These are phyloP conservation scores for Rhamphomyia laevipes DNA, from an alignment of 2,888 invertebrate species.

Conservation along the genomic window DNA sequence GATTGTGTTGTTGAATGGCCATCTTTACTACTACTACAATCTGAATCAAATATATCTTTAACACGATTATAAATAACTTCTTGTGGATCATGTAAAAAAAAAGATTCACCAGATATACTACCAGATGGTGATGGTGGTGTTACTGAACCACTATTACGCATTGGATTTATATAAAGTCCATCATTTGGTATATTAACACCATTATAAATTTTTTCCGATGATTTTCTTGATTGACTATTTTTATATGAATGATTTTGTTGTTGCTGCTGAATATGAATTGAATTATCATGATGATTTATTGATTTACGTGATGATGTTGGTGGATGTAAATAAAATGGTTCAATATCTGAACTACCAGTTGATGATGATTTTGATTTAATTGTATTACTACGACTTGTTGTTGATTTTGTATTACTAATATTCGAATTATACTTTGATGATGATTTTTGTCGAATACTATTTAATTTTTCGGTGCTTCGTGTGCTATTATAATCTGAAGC, in stretches of 20 bases:
- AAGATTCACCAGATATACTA: constrained; percentile 52
- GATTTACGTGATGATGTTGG: constrained; percentile 38
- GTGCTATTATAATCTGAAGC: constrained; percentile 25
- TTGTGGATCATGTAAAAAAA: constrained; percentile 75
- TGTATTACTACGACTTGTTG: constrained; percentile 34
- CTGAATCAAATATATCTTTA: constrained; percentile 64
- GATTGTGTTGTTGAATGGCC: constrained; percentile 15
- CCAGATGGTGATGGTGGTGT: constrained; percentile 45
- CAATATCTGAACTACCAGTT: constrained; percentile 38
- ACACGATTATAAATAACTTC: constrained; percentile 74
- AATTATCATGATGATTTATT: too few relatives aligned
- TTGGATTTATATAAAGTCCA: constrained; percentile 75
- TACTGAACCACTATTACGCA: constrained; percentile 43
- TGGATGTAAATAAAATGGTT: constrained; percentile 68
- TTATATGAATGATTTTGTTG: background rate
- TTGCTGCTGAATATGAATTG: background rate
- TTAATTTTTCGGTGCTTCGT: constrained; percentile 31
- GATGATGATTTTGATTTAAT: constrained; percentile 38
- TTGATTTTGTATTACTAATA: constrained; percentile 29
- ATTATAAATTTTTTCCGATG: constrained; percentile 32
- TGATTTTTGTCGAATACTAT: constrained; percentile 16
- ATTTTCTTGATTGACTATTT: constrained; percentile 25
- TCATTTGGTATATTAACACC: constrained; percentile 41
- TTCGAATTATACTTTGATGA: constrained; percentile 18
- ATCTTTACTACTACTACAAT: constrained; percentile 30